Base-by-base conservation (phyloP, 2,797 vertebrate species). In the Sparidentex hasta region DNA sequence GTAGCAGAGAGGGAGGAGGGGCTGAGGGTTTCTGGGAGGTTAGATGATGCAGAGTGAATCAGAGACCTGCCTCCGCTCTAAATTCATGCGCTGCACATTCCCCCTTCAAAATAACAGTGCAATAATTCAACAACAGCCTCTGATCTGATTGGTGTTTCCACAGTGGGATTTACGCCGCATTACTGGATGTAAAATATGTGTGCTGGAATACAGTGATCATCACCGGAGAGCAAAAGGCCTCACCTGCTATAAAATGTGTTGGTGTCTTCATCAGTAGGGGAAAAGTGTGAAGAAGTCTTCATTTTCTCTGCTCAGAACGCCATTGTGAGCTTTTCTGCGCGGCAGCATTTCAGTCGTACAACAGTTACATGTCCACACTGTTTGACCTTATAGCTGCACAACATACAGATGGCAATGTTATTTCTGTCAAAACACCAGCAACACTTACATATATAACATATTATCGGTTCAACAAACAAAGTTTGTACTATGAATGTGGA, bases 71-170 rank as follows among this genome's bases (percentile, higher is more conserved):
- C 72, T 54, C 0, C 6, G 11, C 65, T 44, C 80, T 67, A 68
- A 80, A 74, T 85, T 85, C 77, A 82, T 79, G 65, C 27, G 57
- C 41, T n/a, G 4, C 59, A 66, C 57, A 62, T 80, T 54, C 47
- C 69, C 65, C 74, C 41, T 61, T 70, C 75, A 81, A 85, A 69
- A 55, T 41, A 58, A 76, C 20, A 57, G 65, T 69, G 79, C 74
- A 81, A 87, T 93, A 90, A 92, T 83, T 90, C 82, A 90, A 21
- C 78, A 65, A 48, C 66, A 83, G 66, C 85, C 74, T 92, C 82
- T 87, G 86, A 87, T 89, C 81, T 88, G 23, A 75, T 69, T 74
- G 56, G 46, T 64, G 44, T 78, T 82, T 80, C 65, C 77, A 56
- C 78, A 76, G 27, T 70, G 71, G 71, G 80, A 85, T 88, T 85